Evolutionary conservation across 2,113 vertebrate genomes (phyloP).

Genomic region (Alectura lathami): DNA sequence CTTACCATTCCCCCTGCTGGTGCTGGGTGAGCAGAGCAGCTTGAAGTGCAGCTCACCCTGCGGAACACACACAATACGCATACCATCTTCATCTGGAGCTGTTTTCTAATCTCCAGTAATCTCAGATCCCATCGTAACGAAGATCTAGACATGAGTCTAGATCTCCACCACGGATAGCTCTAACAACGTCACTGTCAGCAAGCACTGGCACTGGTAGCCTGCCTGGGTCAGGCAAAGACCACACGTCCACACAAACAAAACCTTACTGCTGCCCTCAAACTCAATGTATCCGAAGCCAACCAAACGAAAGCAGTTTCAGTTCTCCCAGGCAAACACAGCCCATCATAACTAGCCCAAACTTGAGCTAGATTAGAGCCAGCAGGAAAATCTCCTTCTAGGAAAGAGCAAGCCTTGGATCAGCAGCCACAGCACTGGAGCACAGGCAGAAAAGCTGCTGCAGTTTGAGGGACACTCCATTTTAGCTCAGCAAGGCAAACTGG

Average conservation of each 20-base stretch:
- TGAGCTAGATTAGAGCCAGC: background rate
- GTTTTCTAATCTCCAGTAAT: background rate
- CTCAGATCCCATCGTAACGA: background rate
- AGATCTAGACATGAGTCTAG: background rate
- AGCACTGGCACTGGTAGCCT: background rate
- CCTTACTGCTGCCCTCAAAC: background rate
- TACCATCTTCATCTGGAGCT: background rate
- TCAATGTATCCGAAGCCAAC: background rate
- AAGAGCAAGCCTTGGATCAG: background rate
- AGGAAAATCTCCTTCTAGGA: background rate
- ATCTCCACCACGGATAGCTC: background rate
- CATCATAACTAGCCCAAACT: background rate
- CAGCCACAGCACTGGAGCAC: background rate
- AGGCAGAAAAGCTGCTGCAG: background rate
- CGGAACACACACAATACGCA: rapidly evolving
- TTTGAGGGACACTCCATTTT: background rate
- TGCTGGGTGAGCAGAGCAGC: background rate
- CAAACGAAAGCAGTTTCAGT: background rate
- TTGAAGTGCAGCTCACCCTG: background rate
- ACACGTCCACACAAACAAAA: background rate
- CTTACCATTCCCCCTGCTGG: background rate
- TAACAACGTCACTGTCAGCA: rapidly evolving
- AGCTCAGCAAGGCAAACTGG: background rate
- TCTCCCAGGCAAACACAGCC: background rate
- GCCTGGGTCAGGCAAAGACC: background rate